Base-by-base conservation (phyloP, 2,797 vertebrate genomes). In the Oophaga sylvatica region DNA sequence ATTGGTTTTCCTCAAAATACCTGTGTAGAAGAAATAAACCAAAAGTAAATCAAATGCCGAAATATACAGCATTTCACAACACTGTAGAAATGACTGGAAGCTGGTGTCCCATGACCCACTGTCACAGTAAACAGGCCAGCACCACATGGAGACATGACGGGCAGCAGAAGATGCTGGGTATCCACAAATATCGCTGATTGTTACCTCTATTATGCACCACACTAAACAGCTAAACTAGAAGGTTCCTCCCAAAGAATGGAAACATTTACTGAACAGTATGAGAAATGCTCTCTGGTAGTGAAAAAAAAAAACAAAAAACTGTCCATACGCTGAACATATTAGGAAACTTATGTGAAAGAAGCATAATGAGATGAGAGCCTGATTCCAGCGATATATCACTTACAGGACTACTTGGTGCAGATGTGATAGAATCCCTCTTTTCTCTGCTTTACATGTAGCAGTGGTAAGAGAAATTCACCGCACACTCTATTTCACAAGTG, bases 81-180 rank as follows among this genome's bases (percentile, higher is more conserved):
- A 19, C 19, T 15, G 62, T 68, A 35, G 22, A 20, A 82, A 78
- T 60, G 29, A 79, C 73, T 26, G 60, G 57, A 17, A 53, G 31
- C 22, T 48, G 31, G 35, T 4, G 48, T 82, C 80, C 20, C 57
- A 41, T 77, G 80, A 81, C 79, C 63, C 70, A 6, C 63, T 81
- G 79, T 31, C 22, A 41, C 57, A 70, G 85, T 75, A 82, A 82
- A 59, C 59, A 87, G 35, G 60, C 68, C 22, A 48, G 75, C 63
- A 45, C 71, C 80, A 57, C 80, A 41, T 68, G 53, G 84, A 68
- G 22, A 9, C 4, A 41, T 79, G 19, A 17, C 73, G 62, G 85
- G 53, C 22, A 29, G 59, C 79, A 63, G 75, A 57, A 53, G 6
- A 70, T 41, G 13, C 26, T 67, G 63, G 45, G 48, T 20, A 80